A percentile compares a stretch with the other conserved stretches of the same genome.
Evolutionary conservation across 2,113 vertebrate species (phyloP).

Genomic region (Chrysochloris asiatica): DNA sequence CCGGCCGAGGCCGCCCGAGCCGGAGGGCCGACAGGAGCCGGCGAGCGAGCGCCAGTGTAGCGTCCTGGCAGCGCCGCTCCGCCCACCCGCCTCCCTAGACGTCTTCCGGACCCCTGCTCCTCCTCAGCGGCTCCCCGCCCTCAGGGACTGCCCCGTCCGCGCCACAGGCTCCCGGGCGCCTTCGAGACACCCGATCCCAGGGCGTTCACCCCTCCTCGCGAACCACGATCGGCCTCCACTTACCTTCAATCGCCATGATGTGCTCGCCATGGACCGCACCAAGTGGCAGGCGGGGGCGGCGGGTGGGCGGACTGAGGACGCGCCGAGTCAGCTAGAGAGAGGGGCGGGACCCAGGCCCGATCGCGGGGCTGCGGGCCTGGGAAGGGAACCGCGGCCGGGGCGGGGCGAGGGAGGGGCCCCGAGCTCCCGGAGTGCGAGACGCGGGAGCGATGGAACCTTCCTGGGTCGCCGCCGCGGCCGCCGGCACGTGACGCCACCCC

Average conservation of each 20-base stretch:
- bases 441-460: conserved; percentile 58
- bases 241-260: conserved; percentile 81
- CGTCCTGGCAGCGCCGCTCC: neutral
- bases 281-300: conserved; percentile 19
- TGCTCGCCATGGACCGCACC: conserved; percentile 72
- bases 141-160: neutral
- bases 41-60: neutral
- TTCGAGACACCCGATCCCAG: neutral
- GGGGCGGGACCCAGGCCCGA: neutral
- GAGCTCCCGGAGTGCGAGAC: neutral
- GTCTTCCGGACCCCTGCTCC: neutral
- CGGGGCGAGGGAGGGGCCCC: conserved; percentile 15
- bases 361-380: neutral
- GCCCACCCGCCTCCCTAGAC: neutral
- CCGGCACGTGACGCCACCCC: conserved; percentile 67
- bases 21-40: neutral
- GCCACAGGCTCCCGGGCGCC: neutral
- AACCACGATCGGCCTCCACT: conserved; percentile 50
- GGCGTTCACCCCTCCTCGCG: neutral
- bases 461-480: neutral
- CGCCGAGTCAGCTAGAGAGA: neutral
- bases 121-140: neutral
- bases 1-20: neutral
- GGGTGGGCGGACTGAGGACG: neutral
- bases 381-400: neutral